Evolutionary conservation across 2,888 invertebrate species (phyloP).

Genomic region (Bimastos eiseni): DNA sequence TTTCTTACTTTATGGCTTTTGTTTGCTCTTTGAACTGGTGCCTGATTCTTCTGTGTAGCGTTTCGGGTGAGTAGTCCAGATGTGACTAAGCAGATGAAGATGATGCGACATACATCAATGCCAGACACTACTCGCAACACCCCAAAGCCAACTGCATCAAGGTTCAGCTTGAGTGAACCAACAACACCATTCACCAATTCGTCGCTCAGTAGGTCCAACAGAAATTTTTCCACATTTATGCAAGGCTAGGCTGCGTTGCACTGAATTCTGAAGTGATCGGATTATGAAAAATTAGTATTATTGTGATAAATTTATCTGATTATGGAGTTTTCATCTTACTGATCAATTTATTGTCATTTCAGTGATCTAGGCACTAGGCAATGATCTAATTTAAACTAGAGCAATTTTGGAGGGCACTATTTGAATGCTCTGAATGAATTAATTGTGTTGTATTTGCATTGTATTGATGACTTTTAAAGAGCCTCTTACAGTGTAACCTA

Average conservation of each 20-base stretch:
- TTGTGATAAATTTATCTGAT: neutral
- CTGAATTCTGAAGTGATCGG: neutral
- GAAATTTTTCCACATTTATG: neutral
- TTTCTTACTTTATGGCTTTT: neutral
- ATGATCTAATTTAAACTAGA: neutral
- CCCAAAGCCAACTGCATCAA: neutral
- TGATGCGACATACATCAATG: slow-evolving; percentile 27
- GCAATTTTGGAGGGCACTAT: no score
- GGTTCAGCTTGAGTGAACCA: slow-evolving; percentile 24
- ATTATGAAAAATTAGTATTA: neutral
- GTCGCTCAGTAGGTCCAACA: neutral
- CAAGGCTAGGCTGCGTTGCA: neutral
- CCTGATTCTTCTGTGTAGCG: neutral
- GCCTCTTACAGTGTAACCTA: no score
- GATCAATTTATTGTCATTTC: neutral
- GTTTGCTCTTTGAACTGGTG: neutral
- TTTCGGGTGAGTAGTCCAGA: slow-evolving; percentile 29
- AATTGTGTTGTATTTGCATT: no score
- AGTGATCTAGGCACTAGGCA: neutral
- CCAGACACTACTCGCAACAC: slow-evolving; percentile 25
- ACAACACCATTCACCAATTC: slow-evolving; percentile 21
- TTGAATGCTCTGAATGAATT: no score
- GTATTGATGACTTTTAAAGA: no score
- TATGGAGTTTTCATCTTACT: neutral
- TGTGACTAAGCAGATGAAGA: neutral